Evolutionary conservation across 1,140 invertebrate genomes (phyloP), one percentile per base, ranked within the genome.

Genomic region (Nymphalis io): DNA sequence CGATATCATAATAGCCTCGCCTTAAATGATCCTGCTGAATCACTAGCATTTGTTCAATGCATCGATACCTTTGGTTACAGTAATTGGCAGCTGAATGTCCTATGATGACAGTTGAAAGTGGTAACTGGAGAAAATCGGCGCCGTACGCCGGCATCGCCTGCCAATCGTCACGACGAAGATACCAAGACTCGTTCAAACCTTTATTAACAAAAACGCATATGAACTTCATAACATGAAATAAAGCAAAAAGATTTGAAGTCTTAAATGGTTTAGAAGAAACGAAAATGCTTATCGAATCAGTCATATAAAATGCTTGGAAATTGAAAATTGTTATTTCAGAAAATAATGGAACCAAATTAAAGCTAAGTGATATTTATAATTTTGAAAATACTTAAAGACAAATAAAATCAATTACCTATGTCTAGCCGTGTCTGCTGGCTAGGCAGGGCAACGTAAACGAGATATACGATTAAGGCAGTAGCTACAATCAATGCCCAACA

Each of bases 131-230:
- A 58, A 79, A 82, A 2, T 80, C 73, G 27, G 72, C 55, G 6
- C 42, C 60, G 59, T 87, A 85, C 0, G 74, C 16, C 0, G 76
- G 76, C 80, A 87, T 75, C 1, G 88, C 85, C 48, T 86, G 85
- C 88, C 89, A 91, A 12, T 89, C 82, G 12, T 42, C 81, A 3
- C 87, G 84, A 11, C 84, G 82, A 16, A 88, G 70, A 75, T 87
- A 91, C 89, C 89, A 91, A n/a, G 73, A 40, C 62, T 79, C 81
- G 42, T 79, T 82, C 53, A 90, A 62, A 88, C 83, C 88, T 90
- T 81, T 59, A 66, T 70, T 74, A 81, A 82, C n/a, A 75, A 61
- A 78, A 38, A 63, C 27, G 2, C 13, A 33, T 15, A 15, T 38
- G 10, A 42, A 21, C 40, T 64, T 11, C 4, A 16, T 21, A 23